Conservation (phyloP, 2,888 invertebrate species). For the Argyresthia albistria region DNA sequence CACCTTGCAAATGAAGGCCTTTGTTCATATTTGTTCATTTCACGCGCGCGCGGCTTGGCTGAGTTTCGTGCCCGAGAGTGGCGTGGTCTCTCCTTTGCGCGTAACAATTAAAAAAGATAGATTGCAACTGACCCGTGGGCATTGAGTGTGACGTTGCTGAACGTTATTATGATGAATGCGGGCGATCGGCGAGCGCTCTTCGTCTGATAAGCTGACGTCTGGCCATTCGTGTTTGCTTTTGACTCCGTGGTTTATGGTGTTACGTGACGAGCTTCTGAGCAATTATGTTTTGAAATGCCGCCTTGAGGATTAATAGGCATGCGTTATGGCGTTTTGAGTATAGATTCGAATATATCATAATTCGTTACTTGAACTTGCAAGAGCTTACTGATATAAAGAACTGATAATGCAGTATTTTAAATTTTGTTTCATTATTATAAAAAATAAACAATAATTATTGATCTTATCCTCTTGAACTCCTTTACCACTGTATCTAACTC, state of each 20-base stretch:
- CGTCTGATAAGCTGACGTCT: conserved; percentile 45
- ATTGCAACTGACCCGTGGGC: conserved; percentile 66
- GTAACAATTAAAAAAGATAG: conserved; percentile 67
- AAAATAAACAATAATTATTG: too few relatives aligned
- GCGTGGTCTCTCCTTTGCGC: conserved; percentile 51
- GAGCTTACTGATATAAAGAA: too few relatives aligned
- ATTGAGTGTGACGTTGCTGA: conserved; percentile 55
- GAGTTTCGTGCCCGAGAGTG: conserved; percentile 46
- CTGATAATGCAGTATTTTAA: too few relatives aligned
- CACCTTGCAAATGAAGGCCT: conserved; percentile 17
- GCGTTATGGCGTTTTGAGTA: too few relatives aligned
- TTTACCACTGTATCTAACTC: too few relatives aligned
- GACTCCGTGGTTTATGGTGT: conserved; percentile 32
- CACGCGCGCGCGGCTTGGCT: conserved; percentile 52
- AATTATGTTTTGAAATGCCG: conserved; percentile 44
- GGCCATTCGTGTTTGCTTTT: conserved; percentile 49
- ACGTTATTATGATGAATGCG: conserved; percentile 65
- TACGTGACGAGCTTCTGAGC: conserved; percentile 29
- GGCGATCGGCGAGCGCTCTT: conserved; percentile 43
- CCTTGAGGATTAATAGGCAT: background rate
- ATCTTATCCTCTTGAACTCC: too few relatives aligned
- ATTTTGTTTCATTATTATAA: too few relatives aligned
- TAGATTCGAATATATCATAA: too few relatives aligned
- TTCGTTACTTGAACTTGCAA: too few relatives aligned
- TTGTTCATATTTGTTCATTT: conserved; percentile 28